phyloP scores from a whole-genome alignment of 2,113 vertebrate genomes.

The Microtus montanus region DNA sequence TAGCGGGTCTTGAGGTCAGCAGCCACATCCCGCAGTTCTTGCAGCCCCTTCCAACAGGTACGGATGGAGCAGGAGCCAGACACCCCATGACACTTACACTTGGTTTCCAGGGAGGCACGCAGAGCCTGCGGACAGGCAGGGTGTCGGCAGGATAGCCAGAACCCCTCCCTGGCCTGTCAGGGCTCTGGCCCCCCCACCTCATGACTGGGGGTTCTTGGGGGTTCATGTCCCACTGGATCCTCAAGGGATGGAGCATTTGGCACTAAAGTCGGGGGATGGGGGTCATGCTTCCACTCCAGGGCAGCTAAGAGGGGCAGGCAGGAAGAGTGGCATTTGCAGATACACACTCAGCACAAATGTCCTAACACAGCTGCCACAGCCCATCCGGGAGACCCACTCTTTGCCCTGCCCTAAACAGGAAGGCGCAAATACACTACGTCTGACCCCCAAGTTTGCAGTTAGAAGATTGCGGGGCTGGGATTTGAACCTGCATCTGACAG shows the following conservation, averaged over 20 bases:
- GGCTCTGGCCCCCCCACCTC: neutral
- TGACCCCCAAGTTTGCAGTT: neutral
- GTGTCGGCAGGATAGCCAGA: neutral
- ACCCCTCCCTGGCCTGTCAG: slow-evolving; percentile 44
- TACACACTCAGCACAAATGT: neutral
- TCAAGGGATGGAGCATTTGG: neutral
- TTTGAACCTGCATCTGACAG: slow-evolving; percentile 32
- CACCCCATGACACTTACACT: slow-evolving; percentile 99
- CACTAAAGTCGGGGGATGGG: neutral
- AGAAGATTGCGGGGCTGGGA: neutral
- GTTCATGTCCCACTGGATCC: neutral
- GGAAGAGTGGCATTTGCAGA: neutral
- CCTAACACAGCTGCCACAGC: neutral
- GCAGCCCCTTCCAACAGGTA: slow-evolving; percentile 98
- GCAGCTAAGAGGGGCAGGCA: neutral
- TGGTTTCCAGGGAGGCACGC: slow-evolving; percentile 94
- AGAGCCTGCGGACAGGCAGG: slow-evolving; percentile 87
- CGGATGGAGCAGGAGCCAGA: slow-evolving; percentile 99
- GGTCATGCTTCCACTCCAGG: neutral
- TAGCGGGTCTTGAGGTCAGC: slow-evolving; percentile 97
- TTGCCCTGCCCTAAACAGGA: neutral
- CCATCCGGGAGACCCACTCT: too few species aligned
- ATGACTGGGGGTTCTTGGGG: neutral
- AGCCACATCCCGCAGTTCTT: slow-evolving; percentile 94
- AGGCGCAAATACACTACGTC: neutral